Percentiles rank a stretch among this genome's conserved stretches.
Evolutionary conservation across 2,113 vertebrate genomes (phyloP).

Genomic region (Saimiri boliviensis): DNA sequence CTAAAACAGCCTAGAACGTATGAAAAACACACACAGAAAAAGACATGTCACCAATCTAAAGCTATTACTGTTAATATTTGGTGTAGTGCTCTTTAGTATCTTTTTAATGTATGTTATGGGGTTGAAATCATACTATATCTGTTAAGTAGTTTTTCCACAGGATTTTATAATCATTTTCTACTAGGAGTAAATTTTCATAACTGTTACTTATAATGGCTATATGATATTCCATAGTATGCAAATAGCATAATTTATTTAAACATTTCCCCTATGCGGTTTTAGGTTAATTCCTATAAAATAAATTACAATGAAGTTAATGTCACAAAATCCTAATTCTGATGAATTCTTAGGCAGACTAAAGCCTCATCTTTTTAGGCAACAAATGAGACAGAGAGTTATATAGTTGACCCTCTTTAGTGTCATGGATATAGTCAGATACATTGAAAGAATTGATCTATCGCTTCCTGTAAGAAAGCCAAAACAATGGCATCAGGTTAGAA

Average conservation of each 20-base stretch:
- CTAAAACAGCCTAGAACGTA: not conserved
- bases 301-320: not conserved
- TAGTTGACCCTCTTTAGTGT: not conserved
- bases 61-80: not conserved
- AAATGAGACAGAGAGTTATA: not conserved
- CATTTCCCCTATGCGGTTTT: not conserved
- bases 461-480: slow-evolving; percentile 11
- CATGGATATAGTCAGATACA: not conserved
- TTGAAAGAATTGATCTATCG: not conserved
- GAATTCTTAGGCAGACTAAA: not conserved
- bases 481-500: not conserved
- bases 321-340: slow-evolving; percentile 11
- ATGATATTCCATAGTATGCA: not conserved
- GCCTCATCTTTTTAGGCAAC: not conserved
- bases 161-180: slow-evolving; percentile 33
- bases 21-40: not conserved
- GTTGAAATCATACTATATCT: not conserved
- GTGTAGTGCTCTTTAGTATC: not conserved
- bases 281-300: slow-evolving; percentile 42
- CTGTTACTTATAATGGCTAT: not conserved
- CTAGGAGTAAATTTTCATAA: slow-evolving; percentile 23
- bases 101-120: not conserved
- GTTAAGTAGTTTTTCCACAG: not conserved
- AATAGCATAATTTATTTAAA: slow-evolving; percentile 42
- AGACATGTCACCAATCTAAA: not conserved